These are phyloP conservation scores for Chloropsis hardwickii DNA, from an alignment of 2,113 vertebrate genomes.

Conservation along the genomic window DNA sequence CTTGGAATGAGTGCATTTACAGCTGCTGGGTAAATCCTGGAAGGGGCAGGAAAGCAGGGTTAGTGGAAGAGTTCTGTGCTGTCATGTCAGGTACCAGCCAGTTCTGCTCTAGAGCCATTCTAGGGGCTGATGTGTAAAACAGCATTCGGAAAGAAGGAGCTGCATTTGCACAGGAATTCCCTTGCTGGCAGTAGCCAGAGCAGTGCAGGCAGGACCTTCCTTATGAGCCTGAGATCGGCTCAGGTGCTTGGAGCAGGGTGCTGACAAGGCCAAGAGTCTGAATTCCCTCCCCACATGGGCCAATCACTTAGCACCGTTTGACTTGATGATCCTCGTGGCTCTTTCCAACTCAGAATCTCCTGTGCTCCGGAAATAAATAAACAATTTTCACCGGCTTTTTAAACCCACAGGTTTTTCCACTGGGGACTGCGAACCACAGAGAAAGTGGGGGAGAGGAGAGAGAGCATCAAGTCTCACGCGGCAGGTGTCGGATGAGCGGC, in stretches of 20 bases:
- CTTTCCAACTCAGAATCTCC: not conserved
- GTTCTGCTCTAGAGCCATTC: conserved; percentile 49
- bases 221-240: not conserved
- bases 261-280: no score
- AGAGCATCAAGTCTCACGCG: no score
- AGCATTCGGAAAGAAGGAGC: not conserved
- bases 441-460: no score
- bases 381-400: not conserved
- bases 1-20: no score
- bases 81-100: conserved; percentile 54
- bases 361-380: not conserved
- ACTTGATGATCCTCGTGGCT: not conserved
- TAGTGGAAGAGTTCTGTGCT: conserved; percentile 65
- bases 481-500: not conserved
- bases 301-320: fast-evolving
- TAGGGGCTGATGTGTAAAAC: not conserved
- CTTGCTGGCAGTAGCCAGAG: not conserved
- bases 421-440: no score
- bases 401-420: not conserved
- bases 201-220: not conserved
- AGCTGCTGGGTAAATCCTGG: conserved; percentile 1
- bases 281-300: no score
- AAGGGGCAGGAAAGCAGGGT: conserved; percentile 77
- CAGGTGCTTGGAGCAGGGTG: no score
- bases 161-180: not conserved